Evolutionary conservation across 2,888 invertebrate genomes (phyloP).

Genomic region (Archips xylosteana): DNA sequence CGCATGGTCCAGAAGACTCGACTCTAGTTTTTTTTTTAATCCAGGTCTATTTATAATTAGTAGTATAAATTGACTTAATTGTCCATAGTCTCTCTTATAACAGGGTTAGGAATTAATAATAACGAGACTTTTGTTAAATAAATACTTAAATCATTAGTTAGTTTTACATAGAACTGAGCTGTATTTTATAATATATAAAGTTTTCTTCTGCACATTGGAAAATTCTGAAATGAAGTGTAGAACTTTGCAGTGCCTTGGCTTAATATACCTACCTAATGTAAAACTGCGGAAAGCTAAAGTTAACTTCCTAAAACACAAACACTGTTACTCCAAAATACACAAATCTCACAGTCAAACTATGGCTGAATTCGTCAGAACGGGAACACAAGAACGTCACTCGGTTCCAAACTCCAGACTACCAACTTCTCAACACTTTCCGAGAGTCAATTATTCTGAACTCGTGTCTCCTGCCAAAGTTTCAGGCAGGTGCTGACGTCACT

Average conservation of each 20-base stretch:
- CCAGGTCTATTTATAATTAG: too few relatives aligned
- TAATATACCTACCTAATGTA: not conserved
- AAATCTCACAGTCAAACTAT: constrained; percentile 14
- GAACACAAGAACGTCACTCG: constrained; percentile 64
- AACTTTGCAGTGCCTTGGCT: not conserved
- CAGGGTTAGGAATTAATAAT: too few relatives aligned
- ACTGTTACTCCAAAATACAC: constrained; percentile 25
- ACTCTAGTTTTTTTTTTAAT: too few relatives aligned
- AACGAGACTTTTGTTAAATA: too few relatives aligned
- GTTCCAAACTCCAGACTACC: constrained; percentile 79
- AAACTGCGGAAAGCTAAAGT: constrained; percentile 2
- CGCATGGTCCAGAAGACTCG: too few relatives aligned
- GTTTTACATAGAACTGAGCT: too few relatives aligned
- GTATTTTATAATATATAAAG: too few relatives aligned
- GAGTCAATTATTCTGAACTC: constrained; percentile 78
- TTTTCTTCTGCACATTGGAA: not conserved
- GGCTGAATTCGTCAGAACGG: constrained; percentile 19
- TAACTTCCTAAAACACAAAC: constrained; percentile 5
- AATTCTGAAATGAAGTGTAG: not conserved
- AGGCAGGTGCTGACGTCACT: constrained; percentile 79
- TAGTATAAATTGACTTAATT: too few relatives aligned
- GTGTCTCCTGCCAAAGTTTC: constrained; percentile 83
- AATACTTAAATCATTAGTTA: too few relatives aligned
- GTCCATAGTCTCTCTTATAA: too few relatives aligned
- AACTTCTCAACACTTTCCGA: constrained; percentile 74